Conservation (phyloP, 2,113 vertebrate species). For the Glaucidium brasilianum region DNA sequence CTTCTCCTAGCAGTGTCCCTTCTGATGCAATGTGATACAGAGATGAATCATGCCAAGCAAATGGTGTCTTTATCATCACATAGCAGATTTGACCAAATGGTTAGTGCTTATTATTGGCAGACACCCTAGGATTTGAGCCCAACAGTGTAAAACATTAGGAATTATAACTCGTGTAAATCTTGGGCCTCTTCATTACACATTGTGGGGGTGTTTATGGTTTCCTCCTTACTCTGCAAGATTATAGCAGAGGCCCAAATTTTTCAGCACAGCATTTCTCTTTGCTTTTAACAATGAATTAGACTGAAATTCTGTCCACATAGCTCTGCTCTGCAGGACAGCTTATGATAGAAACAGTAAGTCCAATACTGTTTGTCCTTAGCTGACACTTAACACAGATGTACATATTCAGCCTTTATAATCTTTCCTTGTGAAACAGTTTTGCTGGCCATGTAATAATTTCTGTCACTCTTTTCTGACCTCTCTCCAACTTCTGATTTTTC, state of each 20-base stretch:
- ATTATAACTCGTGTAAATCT: not conserved
- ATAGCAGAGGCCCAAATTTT: not conserved
- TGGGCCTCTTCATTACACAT: not conserved
- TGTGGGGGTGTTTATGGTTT: not conserved
- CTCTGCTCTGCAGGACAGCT: not conserved
- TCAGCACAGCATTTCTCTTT: not conserved
- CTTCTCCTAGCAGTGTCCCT: not conserved
- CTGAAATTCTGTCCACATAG: not conserved
- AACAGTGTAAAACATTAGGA: not conserved
- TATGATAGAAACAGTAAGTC: not conserved
- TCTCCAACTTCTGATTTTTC: not conserved
- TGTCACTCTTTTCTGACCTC: not conserved
- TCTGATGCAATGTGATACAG: not conserved
- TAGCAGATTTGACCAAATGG: not conserved
- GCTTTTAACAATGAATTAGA: not conserved
- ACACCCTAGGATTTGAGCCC: not conserved
- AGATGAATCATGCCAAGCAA: not conserved
- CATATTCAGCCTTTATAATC: not conserved
- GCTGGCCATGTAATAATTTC: not conserved
- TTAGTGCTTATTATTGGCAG: not conserved
- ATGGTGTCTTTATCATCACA: not conserved
- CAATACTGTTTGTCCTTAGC: not conserved
- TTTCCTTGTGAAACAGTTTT: not conserved
- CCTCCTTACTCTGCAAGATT: not conserved
- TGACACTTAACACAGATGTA: not conserved